phyloP scores from a whole-genome alignment of 2,797 vertebrate genomes.

The Notolabrus celidotus region DNA sequence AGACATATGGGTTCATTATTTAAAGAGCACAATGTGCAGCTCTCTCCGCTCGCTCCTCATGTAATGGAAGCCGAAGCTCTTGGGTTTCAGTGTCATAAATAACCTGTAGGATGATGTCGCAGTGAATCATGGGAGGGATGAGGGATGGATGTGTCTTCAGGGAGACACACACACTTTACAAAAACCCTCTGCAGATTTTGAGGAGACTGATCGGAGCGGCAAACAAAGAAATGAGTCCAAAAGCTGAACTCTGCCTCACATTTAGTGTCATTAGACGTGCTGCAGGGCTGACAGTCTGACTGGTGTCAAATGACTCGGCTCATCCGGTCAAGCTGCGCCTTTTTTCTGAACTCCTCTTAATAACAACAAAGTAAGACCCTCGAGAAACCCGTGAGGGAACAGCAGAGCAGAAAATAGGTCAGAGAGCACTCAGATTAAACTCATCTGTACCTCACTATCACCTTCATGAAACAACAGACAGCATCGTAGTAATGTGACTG shows the following conservation, averaged over 20 bases:
- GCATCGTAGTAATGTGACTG: background rate
- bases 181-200: background rate
- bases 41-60: constrained; percentile 1
- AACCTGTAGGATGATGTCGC: constrained; percentile 10
- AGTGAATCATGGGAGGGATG: constrained; percentile 4
- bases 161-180: background rate
- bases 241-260: background rate
- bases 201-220: background rate
- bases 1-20: constrained; percentile 51
- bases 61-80: constrained; percentile 29
- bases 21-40: constrained; percentile 39
- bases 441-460: background rate
- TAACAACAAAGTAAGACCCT: background rate
- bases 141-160: background rate
- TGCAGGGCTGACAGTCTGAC: constrained; percentile 4
- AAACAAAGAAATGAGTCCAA: background rate
- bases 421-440: background rate
- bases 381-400: background rate
- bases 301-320: background rate
- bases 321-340: background rate
- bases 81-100: constrained; percentile 28
- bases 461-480: background rate
- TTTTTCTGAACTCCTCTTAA: background rate
- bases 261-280: background rate
- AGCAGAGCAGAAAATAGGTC: background rate